phyloP scores from a whole-genome alignment of 1,140 invertebrate genomes.

The Olivierus martensii region DNA sequence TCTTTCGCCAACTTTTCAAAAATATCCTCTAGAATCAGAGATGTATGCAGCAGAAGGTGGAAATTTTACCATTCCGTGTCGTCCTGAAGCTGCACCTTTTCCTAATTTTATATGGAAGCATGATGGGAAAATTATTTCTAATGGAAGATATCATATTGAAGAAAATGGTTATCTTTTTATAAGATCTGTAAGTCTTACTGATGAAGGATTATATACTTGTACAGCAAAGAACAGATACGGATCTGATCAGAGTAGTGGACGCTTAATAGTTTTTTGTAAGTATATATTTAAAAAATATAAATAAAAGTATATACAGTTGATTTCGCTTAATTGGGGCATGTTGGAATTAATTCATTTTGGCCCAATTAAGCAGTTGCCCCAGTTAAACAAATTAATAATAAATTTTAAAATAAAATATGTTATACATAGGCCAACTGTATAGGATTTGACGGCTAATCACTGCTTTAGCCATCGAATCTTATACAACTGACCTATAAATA shows the following conservation, averaged over 20 bases:
- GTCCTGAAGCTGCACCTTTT: constrained; percentile 83
- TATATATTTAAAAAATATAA: constrained; percentile 10
- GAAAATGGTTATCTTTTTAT: constrained; percentile 76
- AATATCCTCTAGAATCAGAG: constrained; percentile 70
- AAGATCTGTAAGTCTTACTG: constrained; percentile 64
- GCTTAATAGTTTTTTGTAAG: constrained; percentile 71
- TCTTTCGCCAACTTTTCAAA: constrained; percentile 78
- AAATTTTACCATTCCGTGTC: constrained; percentile 81
- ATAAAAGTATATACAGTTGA: no score
- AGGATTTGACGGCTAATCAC: no score
- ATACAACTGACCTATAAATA: no score
- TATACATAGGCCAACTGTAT: no score
- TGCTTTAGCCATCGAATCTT: no score
- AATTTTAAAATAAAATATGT: no score
- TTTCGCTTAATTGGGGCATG: no score
- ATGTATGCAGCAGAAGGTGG: constrained; percentile 79
- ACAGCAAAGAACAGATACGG: constrained; percentile 65
- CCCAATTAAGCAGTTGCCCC: no score
- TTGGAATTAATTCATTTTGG: no score
- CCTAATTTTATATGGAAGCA: constrained; percentile 85
- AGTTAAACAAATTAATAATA: no score
- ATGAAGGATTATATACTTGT: constrained; percentile 80
- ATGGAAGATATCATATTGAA: constrained; percentile 53
- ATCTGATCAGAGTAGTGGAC: constrained; percentile 58
- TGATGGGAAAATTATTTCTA: constrained; percentile 59